phyloP scores from a whole-genome alignment of 2,113 vertebrate genomes.

The Anser cygnoides region DNA sequence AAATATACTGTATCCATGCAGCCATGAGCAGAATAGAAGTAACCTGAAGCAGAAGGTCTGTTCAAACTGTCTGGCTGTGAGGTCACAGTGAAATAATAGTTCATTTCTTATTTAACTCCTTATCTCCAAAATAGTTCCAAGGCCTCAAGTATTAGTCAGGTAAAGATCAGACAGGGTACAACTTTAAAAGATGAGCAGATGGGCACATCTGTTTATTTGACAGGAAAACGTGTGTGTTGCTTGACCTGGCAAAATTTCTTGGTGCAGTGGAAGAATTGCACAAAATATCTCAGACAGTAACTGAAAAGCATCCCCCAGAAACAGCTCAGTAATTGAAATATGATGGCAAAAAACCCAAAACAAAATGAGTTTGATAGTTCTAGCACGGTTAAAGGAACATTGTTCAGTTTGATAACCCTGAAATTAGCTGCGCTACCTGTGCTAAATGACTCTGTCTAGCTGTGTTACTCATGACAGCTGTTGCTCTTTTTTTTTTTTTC shows the following conservation, averaged over 20 bases:
- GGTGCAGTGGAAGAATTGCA: neutral
- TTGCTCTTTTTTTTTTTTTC: neutral
- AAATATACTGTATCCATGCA: neutral
- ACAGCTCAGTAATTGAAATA: neutral
- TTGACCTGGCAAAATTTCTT: slow-evolving; percentile 2
- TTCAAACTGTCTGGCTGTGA: slow-evolving; percentile 3
- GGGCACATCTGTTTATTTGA: slow-evolving; percentile 44
- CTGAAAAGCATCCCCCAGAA: neutral
- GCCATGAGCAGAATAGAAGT: slow-evolving; percentile 41
- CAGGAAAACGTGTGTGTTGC: slow-evolving; percentile 30
- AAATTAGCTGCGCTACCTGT: neutral
- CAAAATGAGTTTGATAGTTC: neutral
- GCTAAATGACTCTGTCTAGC: neutral
- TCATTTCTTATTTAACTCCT: slow-evolving; percentile 35
- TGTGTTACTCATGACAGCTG: neutral
- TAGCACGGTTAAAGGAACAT: neutral
- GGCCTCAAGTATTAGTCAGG: neutral
- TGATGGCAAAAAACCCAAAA: neutral
- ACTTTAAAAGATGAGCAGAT: slow-evolving; percentile 40
- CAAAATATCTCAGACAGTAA: neutral
- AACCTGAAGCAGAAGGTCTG: slow-evolving; percentile 54
- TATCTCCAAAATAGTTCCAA: neutral
- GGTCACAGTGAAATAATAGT: neutral
- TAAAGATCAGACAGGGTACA: neutral
- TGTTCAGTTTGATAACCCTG: neutral